Evolutionary conservation across 2,888 invertebrate species (phyloP).

Genomic region (Lasioglossum zephyrum): DNA sequence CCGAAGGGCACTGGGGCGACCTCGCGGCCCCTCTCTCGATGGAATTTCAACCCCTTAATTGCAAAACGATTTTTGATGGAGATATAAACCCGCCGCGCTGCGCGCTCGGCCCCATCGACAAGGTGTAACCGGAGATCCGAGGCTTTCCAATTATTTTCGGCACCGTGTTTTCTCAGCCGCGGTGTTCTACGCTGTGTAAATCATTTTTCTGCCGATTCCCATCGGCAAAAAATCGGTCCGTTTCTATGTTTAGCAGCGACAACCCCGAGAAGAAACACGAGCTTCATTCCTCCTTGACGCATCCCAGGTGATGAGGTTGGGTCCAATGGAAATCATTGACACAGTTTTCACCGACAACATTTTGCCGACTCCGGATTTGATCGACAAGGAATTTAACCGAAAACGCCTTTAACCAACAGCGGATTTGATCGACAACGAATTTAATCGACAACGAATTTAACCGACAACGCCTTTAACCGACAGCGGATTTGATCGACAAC

Average conservation of each 20-base stretch:
- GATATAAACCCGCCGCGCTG: not conserved
- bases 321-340: no score
- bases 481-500: no score
- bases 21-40: not conserved
- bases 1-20: conserved; percentile 1
- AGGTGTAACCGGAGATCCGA: not conserved
- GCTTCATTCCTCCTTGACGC: not conserved
- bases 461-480: no score
- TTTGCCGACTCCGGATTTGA: no score
- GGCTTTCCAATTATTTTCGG: not conserved
- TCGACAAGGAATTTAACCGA: no score
- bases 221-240: not conserved
- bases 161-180: not conserved
- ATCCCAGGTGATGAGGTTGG: no score
- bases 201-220: not conserved
- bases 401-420: no score
- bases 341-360: no score
- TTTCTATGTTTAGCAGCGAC: not conserved
- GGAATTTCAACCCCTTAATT: conserved; percentile 13
- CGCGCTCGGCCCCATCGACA: not conserved
- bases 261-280: not conserved
- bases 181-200: not conserved
- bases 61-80: conserved; percentile 12
- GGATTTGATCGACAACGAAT: no score
- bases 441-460: no score